phyloP scores from a whole-genome alignment of 2,888 invertebrate genomes.

The Drosophila mulleri region DNA sequence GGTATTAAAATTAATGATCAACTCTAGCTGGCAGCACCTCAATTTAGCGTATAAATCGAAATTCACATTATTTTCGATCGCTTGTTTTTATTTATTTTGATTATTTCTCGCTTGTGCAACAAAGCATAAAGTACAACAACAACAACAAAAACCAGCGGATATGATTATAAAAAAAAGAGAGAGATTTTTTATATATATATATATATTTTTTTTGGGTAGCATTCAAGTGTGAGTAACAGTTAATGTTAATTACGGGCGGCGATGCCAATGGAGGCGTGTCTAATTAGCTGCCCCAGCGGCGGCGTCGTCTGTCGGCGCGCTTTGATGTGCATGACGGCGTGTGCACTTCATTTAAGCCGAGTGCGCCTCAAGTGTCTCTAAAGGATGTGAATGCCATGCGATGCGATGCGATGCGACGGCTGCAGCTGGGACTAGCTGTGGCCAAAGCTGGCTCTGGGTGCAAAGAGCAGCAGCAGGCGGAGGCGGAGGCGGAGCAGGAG shows the following conservation, averaged over 20 bases:
- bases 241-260: slow-evolving; percentile 65
- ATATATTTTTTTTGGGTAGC: slow-evolving; percentile 35
- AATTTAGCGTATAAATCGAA: slow-evolving; percentile 6
- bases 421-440: slow-evolving; percentile 27
- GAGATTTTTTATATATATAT: not conserved
- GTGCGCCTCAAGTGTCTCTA: slow-evolving; percentile 75
- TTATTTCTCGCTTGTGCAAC: slow-evolving; percentile 27
- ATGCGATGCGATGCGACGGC: slow-evolving; percentile 41
- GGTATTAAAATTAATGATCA: slow-evolving; percentile 1
- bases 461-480: not conserved
- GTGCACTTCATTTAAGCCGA: slow-evolving; percentile 78
- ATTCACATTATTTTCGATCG: slow-evolving; percentile 5
- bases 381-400: slow-evolving; percentile 62
- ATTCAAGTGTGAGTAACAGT: slow-evolving; percentile 52
- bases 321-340: slow-evolving; percentile 76
- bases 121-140: slow-evolving; percentile 27
- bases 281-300: slow-evolving; percentile 65
- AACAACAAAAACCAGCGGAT: slow-evolving; percentile 23
- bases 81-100: slow-evolving; percentile 9
- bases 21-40: slow-evolving; percentile 2
- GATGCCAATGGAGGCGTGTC: slow-evolving; percentile 70
- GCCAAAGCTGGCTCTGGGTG: not conserved
- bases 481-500: not conserved
- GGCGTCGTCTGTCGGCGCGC: slow-evolving; percentile 59
- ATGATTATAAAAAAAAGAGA: slow-evolving; percentile 26